Percentiles rank a stretch among this genome's conserved stretches.
Evolutionary conservation across 2,888 invertebrate genomes (phyloP).

Genomic region (Melanophora roralis): DNA sequence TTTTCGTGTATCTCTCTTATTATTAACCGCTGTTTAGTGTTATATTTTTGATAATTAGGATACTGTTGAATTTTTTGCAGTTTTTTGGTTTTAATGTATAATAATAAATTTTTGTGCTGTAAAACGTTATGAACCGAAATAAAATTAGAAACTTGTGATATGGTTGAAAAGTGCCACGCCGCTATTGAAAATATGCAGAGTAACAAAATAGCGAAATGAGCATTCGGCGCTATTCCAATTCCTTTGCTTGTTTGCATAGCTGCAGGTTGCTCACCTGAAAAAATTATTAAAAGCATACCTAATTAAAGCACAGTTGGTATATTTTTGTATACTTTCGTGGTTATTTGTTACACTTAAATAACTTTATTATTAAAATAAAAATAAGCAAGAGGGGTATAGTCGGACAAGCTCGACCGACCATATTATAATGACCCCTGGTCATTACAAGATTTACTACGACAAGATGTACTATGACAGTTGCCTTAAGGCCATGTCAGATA

Average conservation of each 20-base stretch:
- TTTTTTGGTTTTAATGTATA: constrained; percentile 9
- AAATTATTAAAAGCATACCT: background rate
- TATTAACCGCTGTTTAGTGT: constrained; percentile 12
- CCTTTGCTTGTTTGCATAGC: constrained; percentile 88
- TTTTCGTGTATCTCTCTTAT: constrained; percentile 19
- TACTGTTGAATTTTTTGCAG: constrained; percentile 19
- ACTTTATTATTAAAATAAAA: too few species aligned
- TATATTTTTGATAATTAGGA: constrained; percentile 8
- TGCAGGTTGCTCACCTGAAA: constrained; percentile 88
- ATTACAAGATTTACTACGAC: too few species aligned
- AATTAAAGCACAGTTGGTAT: background rate
- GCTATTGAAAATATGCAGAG: constrained; percentile 69
- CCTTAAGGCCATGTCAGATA: too few species aligned
- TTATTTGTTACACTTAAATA: too few species aligned
- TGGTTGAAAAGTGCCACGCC: constrained; percentile 72
- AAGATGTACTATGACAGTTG: too few species aligned
- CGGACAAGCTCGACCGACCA: too few species aligned
- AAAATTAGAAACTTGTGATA: constrained; percentile 71
- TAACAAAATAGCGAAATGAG: constrained; percentile 68
- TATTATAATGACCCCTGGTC: too few species aligned
- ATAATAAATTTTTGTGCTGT: constrained; percentile 22
- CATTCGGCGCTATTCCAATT: constrained; percentile 69
- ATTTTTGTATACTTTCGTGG: background rate
- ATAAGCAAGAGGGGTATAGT: too few species aligned
- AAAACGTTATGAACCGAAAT: constrained; percentile 40